phyloP scores from a whole-genome alignment of 2,797 vertebrate genomes.

The Hyperoplus lanceolatus region DNA sequence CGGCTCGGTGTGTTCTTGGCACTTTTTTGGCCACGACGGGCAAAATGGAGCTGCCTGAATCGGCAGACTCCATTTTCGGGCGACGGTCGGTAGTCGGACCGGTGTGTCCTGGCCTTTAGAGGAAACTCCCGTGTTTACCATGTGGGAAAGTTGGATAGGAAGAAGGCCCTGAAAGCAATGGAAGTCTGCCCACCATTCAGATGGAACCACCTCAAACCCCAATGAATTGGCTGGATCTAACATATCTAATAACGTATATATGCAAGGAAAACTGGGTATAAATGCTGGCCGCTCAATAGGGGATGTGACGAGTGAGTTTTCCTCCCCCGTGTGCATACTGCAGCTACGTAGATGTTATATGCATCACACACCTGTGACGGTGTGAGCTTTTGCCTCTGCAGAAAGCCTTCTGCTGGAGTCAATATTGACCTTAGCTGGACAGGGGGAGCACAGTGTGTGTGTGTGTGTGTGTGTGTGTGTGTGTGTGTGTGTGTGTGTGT shows the following conservation, averaged over 20 bases:
- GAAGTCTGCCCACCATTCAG: conserved; percentile 52
- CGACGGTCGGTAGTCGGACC: no score
- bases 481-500: conserved; percentile 14
- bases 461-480: conserved; percentile 15
- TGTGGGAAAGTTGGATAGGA: conserved; percentile 49
- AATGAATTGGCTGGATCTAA: conserved; percentile 49
- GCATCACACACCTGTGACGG: conserved; percentile 44
- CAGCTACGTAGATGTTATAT: conserved; percentile 41
- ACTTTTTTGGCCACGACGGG: no score
- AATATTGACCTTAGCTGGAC: conserved; percentile 79
- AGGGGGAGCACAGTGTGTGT: conserved; percentile 25
- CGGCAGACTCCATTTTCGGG: no score
- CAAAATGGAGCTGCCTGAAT: no score
- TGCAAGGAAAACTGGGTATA: conserved; percentile 50
- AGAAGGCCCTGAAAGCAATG: conserved; percentile 57
- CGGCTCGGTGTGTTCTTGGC: no score
- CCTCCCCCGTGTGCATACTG: conserved; percentile 33
- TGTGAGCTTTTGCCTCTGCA: conserved; percentile 58
- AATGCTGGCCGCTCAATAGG: conserved; percentile 34
- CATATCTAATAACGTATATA: conserved; percentile 28
- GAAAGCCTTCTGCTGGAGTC: conserved; percentile 67
- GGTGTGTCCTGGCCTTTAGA: conserved; percentile 7
- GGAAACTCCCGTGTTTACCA: conserved; percentile 66
- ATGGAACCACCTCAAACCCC: conserved; percentile 36
- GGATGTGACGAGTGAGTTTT: conserved; percentile 51